Base-by-base conservation (phyloP, 2,797 vertebrate species). In the Karalla daura region DNA sequence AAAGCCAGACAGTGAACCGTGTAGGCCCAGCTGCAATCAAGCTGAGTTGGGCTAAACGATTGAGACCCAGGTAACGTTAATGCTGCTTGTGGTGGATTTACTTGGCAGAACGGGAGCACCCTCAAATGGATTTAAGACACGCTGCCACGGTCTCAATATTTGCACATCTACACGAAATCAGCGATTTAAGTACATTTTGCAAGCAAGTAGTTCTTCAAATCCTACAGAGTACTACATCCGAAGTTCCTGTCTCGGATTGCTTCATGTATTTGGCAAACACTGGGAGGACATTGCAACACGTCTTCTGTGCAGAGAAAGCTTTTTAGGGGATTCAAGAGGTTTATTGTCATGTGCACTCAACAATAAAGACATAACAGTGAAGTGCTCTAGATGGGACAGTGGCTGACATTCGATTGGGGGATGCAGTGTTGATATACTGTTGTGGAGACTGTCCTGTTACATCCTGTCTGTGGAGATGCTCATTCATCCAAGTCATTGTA, bases 1-100 rank as follows among this genome's bases (percentile, higher is more conserved):
- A n/a, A 70, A 80, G 62, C 50, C 62, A 7, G n/a, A 52, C 33
- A 44, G 47, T 70, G 25, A 25, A 59, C 27, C 33, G 74, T 20
- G 33, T 32, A 80, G 89, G 90, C 88, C 90, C 51, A n/a, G 72
- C 43, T 78, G 76, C n/a, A 74, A 43, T 75, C 72, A 74, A 75
- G 72, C 71, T 62, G 56, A 85, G 52, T 68, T 59, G 72, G 27
- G 69, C 63, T 82, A 70, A 59, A 64, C 62, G 51, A 68, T 43
- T 52, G 30, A 66, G n/a, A 69, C 27, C 27, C 80, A 85, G 83
- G 78, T 84, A 86, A 83, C 74, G 71, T 78, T 72, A 75, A 81
- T 65, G 46, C 78, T 50, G 74, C 45, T 74, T 40, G 74, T 64
- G 61, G 46, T 53, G 81, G 80, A 52, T 86, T 78, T 63, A 75